Percentiles rank a stretch among this genome's conserved stretches.
Conservation (phyloP, 2,797 vertebrate genomes). For the Poeciliopsis infans region DNA sequence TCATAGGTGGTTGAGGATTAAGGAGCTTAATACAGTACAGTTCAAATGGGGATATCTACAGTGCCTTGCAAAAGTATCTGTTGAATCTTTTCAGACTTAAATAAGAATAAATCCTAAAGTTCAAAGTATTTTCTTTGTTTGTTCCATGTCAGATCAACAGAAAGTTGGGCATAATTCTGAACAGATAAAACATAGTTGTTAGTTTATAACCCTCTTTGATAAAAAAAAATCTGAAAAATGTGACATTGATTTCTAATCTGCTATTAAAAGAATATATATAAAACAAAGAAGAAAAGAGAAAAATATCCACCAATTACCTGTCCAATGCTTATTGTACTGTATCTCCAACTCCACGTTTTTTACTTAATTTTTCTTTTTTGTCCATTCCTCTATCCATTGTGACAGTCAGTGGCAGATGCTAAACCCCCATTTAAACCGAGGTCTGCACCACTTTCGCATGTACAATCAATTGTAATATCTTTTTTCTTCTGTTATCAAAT, state of each 20-base stretch:
- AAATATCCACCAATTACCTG: too few relatives aligned
- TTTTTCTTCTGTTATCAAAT: background rate
- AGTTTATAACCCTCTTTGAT: background rate
- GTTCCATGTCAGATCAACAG: background rate
- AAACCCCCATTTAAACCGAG: too few relatives aligned
- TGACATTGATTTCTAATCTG: background rate
- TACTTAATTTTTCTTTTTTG: too few relatives aligned
- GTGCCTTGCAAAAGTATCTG: background rate
- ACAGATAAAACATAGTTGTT: background rate
- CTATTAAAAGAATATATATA: too few relatives aligned
- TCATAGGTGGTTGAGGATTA: background rate
- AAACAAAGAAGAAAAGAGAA: too few relatives aligned
- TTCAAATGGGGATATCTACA: background rate
- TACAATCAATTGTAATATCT: too few relatives aligned
- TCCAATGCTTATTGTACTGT: too few relatives aligned
- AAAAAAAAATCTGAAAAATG: background rate
- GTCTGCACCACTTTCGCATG: too few relatives aligned
- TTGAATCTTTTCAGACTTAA: background rate
- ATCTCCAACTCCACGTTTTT: too few relatives aligned
- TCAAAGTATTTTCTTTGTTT: background rate
- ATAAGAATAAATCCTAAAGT: background rate
- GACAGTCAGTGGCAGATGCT: too few relatives aligned
- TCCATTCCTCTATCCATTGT: too few relatives aligned
- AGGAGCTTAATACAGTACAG: background rate
- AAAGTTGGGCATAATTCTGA: background rate